phyloP scores from a whole-genome alignment of 1,140 invertebrate genomes.

The Proales similis region DNA sequence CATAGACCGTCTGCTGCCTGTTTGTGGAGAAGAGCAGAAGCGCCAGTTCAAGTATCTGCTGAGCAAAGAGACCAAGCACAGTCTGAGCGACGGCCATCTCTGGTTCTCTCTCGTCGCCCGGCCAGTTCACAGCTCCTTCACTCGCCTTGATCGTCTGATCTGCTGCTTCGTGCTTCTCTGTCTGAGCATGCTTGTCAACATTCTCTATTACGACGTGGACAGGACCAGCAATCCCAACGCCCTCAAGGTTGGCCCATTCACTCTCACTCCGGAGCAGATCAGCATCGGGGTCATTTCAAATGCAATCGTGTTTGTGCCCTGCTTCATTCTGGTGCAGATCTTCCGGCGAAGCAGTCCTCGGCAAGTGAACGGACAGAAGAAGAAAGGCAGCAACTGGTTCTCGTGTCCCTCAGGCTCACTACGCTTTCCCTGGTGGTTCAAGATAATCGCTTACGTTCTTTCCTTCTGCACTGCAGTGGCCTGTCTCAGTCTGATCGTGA shows the following conservation, averaged over 20 bases:
- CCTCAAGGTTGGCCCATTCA: slow-evolving; percentile 10
- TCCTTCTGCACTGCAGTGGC: not conserved
- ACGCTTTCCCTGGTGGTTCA: slow-evolving; percentile 25
- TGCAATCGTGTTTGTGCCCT: not conserved
- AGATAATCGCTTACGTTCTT: slow-evolving; percentile 22
- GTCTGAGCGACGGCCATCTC: slow-evolving; percentile 35
- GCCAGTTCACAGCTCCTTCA: slow-evolving; percentile 12
- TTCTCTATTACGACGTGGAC: slow-evolving; percentile 25
- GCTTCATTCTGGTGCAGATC: slow-evolving; percentile 1
- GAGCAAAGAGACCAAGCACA: slow-evolving; percentile 17
- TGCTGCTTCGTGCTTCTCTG: slow-evolving; percentile 29
- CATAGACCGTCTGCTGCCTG: slow-evolving; percentile 48
- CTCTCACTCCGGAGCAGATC: slow-evolving; percentile 24
- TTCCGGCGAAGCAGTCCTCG: no score
- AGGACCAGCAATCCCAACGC: not conserved
- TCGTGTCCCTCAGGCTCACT: not conserved
- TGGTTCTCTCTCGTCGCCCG: slow-evolving; percentile 28
- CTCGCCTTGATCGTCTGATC: slow-evolving; percentile 10
- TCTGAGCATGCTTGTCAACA: slow-evolving; percentile 18
- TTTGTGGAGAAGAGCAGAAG: slow-evolving; percentile 4
- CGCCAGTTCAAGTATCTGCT: slow-evolving; percentile 17
- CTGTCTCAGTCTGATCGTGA: slow-evolving; percentile 13
- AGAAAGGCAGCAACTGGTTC: slow-evolving; percentile 16
- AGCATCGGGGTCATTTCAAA: slow-evolving; percentile 11
- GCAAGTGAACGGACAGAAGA: no score